These are phyloP conservation scores for Macaria notata DNA, from an alignment of 2,888 invertebrate genomes.

Conservation along the genomic window DNA sequence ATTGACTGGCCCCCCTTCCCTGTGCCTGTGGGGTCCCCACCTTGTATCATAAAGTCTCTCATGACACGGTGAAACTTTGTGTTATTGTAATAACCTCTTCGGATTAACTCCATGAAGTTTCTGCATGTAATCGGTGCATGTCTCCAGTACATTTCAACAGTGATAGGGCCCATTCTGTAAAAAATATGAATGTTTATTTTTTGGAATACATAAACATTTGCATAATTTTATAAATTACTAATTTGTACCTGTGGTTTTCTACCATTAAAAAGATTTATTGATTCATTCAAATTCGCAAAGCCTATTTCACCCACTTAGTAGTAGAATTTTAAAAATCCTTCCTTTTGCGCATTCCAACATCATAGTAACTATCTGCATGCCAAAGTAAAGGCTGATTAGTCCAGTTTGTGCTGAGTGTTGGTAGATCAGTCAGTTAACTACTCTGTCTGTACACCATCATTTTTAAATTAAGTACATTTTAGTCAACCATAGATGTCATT, in stretches of 20 bases:
- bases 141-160: slow-evolving; percentile 98
- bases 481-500: too few species aligned
- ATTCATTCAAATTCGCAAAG: too few species aligned
- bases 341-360: too few species aligned
- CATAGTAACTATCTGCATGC: too few species aligned
- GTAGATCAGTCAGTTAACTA: too few species aligned
- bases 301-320: too few species aligned
- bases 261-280: neutral
- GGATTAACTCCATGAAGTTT: slow-evolving; percentile 97
- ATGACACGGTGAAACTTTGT: slow-evolving; percentile 98
- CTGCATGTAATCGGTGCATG: slow-evolving; percentile 98
- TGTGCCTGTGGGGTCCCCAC: slow-evolving; percentile 98
- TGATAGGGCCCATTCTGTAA: slow-evolving; percentile 94
- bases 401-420: too few species aligned
- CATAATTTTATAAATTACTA: neutral
- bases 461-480: too few species aligned
- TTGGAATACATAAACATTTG: neutral
- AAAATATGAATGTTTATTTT: neutral
- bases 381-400: too few species aligned
- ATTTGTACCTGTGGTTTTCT: neutral
- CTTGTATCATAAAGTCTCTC: slow-evolving; percentile 96
- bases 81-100: slow-evolving; percentile 97
- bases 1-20: slow-evolving; percentile 98
- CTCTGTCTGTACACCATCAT: too few species aligned
- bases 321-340: too few species aligned